phyloP scores from a whole-genome alignment of 1,140 invertebrate genomes.

The Oryctes rhinoceros region DNA sequence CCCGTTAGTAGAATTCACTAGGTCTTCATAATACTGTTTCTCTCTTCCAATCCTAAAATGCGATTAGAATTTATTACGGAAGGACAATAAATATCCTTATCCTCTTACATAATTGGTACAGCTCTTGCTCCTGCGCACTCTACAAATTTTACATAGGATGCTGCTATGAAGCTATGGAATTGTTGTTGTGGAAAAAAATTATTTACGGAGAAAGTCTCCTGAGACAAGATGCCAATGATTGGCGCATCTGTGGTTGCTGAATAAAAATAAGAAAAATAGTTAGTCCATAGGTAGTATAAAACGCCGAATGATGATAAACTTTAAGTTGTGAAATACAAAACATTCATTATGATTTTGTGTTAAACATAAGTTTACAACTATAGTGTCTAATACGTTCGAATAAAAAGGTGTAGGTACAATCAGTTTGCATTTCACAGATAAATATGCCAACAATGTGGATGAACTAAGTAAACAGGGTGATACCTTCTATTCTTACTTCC shows the following conservation, averaged over 20 bases:
- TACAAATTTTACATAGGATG: conserved; percentile 87
- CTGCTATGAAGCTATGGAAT: conserved; percentile 77
- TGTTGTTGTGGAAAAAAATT: conserved; percentile 61
- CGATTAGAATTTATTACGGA: conserved; percentile 36
- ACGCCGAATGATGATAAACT: background rate
- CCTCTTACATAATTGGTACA: conserved; percentile 80
- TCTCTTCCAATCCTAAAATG: conserved; percentile 71
- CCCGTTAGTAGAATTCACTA: conserved; percentile 75
- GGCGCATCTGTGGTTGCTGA: conserved; percentile 60
- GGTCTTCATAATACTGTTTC: conserved; percentile 69
- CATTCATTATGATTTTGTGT: background rate
- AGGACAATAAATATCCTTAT: background rate
- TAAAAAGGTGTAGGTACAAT: too few relatives aligned
- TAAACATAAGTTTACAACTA: background rate
- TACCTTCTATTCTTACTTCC: too few relatives aligned
- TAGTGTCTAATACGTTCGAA: too few relatives aligned
- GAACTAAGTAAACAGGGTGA: too few relatives aligned
- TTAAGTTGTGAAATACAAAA: background rate
- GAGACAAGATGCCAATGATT: conserved; percentile 73
- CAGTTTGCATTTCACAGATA: too few relatives aligned
- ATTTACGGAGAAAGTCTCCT: conserved; percentile 68
- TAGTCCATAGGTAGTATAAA: background rate
- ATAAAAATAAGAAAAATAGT: background rate
- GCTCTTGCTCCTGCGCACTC: conserved; percentile 84
- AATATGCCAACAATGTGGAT: too few relatives aligned